Percentiles rank a stretch among this genome's conserved stretches.
phyloP scores from a whole-genome alignment of 2,888 invertebrate species.

The Zaprionus lineosus region DNA sequence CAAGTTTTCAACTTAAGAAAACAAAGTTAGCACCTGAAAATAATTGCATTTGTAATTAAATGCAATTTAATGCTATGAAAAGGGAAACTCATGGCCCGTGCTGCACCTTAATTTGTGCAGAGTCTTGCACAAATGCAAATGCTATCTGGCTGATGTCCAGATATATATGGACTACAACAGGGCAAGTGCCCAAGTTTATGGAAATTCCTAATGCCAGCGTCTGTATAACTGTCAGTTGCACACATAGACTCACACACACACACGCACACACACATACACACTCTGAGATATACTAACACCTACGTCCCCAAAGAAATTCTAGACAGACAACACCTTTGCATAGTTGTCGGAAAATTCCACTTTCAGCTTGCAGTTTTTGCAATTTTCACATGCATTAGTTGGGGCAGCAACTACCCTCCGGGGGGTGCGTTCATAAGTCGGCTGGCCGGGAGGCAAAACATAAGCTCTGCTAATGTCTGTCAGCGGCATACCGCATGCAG shows the following conservation, averaged over 20 bases:
- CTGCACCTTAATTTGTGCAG: slow-evolving; percentile 14
- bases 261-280: neutral
- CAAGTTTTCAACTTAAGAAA: neutral
- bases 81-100: slow-evolving; percentile 19
- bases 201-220: slow-evolving; percentile 46
- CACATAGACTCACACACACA: neutral
- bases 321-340: slow-evolving; percentile 40
- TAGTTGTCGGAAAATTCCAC: slow-evolving; percentile 52
- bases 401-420: slow-evolving; percentile 11
- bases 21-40: too few relatives aligned
- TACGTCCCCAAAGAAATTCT: too few relatives aligned
- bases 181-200: slow-evolving; percentile 38
- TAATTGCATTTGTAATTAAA: slow-evolving; percentile 41
- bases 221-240: slow-evolving; percentile 41
- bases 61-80: slow-evolving; percentile 31
- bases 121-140: slow-evolving; percentile 28
- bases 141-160: slow-evolving; percentile 49
- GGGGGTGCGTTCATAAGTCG: neutral
- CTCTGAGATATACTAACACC: neutral
- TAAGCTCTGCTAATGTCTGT: slow-evolving; percentile 69
- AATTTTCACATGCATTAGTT: slow-evolving; percentile 54
- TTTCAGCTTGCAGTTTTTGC: slow-evolving; percentile 54
- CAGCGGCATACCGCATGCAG: slow-evolving; percentile 63
- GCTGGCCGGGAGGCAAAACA: slow-evolving; percentile 21
- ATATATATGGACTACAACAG: slow-evolving; percentile 9